phyloP scores from a whole-genome alignment of 2,888 invertebrate species.

The Dascillus cervinus region DNA sequence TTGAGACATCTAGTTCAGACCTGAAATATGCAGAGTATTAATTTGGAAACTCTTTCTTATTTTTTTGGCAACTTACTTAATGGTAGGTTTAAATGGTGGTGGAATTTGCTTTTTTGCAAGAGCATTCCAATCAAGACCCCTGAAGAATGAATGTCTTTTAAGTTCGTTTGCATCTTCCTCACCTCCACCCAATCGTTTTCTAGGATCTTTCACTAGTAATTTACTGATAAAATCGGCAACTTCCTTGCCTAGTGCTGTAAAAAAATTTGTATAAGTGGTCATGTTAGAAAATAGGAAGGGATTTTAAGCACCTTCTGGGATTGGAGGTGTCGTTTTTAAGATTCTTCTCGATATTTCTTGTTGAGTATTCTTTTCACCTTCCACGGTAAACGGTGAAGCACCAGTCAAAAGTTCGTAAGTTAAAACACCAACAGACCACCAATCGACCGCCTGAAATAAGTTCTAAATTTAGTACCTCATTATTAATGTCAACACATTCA shows the following conservation, averaged over 20 bases:
- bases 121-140: slow-evolving; percentile 75
- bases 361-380: slow-evolving; percentile 89
- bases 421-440: slow-evolving; percentile 97
- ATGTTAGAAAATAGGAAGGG: slow-evolving; percentile 1
- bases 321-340: slow-evolving; percentile 79
- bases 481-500: no score
- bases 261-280: slow-evolving; percentile 4
- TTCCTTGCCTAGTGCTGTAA: slow-evolving; percentile 54
- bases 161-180: slow-evolving; percentile 79
- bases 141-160: slow-evolving; percentile 85
- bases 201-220: slow-evolving; percentile 85
- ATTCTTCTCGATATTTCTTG: slow-evolving; percentile 91
- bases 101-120: slow-evolving; percentile 67
- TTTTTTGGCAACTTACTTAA: slow-evolving; percentile 41
- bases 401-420: slow-evolving; percentile 95
- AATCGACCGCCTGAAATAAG: slow-evolving; percentile 81
- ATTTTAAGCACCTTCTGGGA: slow-evolving; percentile 57
- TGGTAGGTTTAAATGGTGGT: slow-evolving; percentile 87
- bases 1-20: slow-evolving; percentile 86
- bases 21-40: slow-evolving; percentile 30
- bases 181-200: slow-evolving; percentile 79
- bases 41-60: slow-evolving; percentile 2
- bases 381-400: slow-evolving; percentile 94
- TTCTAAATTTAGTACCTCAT: no score
- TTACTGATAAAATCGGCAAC: slow-evolving; percentile 73